Conservation (phyloP, 2,113 vertebrate genomes). For the Pheucticus melanocephalus region DNA sequence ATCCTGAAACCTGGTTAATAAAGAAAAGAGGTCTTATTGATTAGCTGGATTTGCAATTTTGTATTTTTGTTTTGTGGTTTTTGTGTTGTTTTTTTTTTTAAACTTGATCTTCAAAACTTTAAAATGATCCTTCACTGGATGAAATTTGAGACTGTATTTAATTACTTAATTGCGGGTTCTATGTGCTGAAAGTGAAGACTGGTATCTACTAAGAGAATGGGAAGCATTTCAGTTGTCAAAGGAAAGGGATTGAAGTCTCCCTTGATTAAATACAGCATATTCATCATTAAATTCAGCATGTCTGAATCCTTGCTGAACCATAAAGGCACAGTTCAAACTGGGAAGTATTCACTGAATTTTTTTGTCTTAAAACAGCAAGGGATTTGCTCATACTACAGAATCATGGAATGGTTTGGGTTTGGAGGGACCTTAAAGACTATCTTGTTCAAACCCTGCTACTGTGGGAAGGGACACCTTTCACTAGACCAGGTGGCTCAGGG, state of each 20-base stretch:
- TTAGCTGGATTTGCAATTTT: background rate
- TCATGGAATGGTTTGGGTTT: background rate
- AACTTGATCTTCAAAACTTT: background rate
- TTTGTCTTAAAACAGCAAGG: background rate
- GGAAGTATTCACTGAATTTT: background rate
- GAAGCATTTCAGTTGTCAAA: background rate
- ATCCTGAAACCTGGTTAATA: background rate
- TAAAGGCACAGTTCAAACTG: background rate
- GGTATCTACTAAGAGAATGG: background rate
- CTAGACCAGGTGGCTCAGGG: background rate
- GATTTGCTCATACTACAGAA: background rate
- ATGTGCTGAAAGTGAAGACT: background rate
- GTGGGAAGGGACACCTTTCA: background rate
- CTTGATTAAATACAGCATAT: background rate
- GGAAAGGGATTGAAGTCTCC: background rate
- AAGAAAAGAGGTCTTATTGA: slow-evolving; percentile 3
- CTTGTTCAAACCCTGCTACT: background rate
- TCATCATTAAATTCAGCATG: background rate
- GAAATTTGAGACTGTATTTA: background rate
- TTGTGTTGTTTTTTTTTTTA: background rate
- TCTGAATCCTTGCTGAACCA: background rate
- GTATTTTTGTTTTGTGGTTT: background rate
- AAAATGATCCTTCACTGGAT: background rate
- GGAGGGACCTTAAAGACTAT: background rate
- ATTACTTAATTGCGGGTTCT: background rate